Evolutionary conservation across 2,797 vertebrate genomes (phyloP), one percentile per base, ranked within the genome.

Genomic region (Cynodonichthys magdalenae): DNA sequence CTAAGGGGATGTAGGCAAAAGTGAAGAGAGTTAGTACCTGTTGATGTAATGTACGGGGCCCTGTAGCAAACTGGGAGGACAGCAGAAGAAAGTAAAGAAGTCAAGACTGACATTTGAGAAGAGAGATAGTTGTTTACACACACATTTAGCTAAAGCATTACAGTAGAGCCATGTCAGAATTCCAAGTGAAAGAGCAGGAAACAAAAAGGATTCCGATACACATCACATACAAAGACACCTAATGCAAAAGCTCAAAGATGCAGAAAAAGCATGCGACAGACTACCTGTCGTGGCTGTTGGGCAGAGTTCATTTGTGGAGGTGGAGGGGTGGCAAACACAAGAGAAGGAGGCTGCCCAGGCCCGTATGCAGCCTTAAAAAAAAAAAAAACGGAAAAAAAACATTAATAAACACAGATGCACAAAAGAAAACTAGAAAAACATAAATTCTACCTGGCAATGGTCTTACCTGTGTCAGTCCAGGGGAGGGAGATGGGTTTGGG

Each of bases 221-320:
- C 20, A 65, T 19, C 34, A 42, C 9, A 48, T 19, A 60, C 27
- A 58, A 42, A 14, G 29, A 1, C 61, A 57, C 18, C 24, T 17
- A 67, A 28, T 4, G 28, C 44, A 58, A 74, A 49, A 59, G 14
- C 6, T 2, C 12, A 1, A 45, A 44, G 20, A n/a, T n/a, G 4
- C 14, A 49, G 58, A 56, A 15, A 12, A 20, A 65, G 63, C 19
- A 59, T 62, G 42, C 45, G 28, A 27, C 6, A 61, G 19, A 63
- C 78, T 96, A 99, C 97, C 96, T 96, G 97, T 91, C 97, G 95
- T 69, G 96, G 93, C 84, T 98, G 97, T 78, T 95, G 95, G 93
- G 96, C 94, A 82, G 96, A 95, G 93, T 96, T 99, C 97, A 99
- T 99, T 96, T 95, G 96, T 93, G 95, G 95, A 90, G 95, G 93